Conservation (phyloP, 2,797 vertebrate species). For the Arrhamphus sclerolepis region DNA sequence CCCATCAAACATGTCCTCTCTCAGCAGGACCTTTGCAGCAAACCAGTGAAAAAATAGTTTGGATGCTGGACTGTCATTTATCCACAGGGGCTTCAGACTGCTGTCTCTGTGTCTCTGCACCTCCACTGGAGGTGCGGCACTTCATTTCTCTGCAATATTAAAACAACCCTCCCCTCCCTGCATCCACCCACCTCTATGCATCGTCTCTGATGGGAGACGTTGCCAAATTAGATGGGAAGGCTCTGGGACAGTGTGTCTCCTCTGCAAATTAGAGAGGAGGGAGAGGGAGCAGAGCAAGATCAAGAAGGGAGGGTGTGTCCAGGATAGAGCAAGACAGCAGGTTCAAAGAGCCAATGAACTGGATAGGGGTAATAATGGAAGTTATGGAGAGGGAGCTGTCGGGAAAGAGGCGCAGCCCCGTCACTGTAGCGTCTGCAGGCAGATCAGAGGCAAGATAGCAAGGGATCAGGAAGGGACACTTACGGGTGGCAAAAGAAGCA, state of each 20-base stretch:
- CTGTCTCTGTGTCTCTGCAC: conserved; percentile 59
- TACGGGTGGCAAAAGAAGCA: too few species aligned
- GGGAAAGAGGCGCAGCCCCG: conserved; percentile 50
- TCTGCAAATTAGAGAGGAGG: conserved; percentile 72
- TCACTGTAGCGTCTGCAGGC: conserved; percentile 22
- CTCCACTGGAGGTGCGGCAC: conserved; percentile 53
- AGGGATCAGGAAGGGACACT: too few species aligned
- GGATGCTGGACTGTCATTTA: conserved; percentile 67
- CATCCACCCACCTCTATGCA: conserved; percentile 10
- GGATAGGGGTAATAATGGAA: conserved; percentile 31
- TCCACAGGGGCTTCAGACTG: conserved; percentile 65
- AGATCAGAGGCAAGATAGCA: conserved; percentile 1
- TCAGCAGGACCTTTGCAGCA: conserved; percentile 18
- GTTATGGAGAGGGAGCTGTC: conserved; percentile 15
- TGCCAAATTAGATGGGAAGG: conserved; percentile 68
- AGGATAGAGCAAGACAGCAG: conserved; percentile 37
- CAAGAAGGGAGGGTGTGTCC: conserved; percentile 30
- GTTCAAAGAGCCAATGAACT: conserved; percentile 66
- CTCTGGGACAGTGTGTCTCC: conserved; percentile 55
- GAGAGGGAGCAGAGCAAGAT: conserved; percentile 26
- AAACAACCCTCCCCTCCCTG: conserved; percentile 31
- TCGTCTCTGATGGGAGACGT: conserved; percentile 65
- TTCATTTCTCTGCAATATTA: conserved; percentile 38
- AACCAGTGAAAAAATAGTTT: conserved; percentile 36
- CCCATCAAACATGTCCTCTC: conserved; percentile 19